Conservation (phyloP, 2,113 vertebrate genomes). For the Leptobrachium ailaonicum region DNA sequence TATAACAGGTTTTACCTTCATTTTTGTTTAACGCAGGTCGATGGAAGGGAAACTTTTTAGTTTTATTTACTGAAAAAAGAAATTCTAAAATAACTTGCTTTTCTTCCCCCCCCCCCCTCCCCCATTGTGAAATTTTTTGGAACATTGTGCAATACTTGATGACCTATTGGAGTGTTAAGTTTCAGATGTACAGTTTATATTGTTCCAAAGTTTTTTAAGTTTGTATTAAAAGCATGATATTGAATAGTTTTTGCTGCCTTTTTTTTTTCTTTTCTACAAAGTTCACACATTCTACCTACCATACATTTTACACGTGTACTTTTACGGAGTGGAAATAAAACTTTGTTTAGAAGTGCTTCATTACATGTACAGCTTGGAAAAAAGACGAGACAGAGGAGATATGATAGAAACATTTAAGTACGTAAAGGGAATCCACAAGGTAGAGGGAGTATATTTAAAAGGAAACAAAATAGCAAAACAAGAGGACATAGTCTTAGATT, state of each 20-base stretch:
- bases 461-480: too few species aligned
- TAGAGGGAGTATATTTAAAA: too few species aligned
- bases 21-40: conserved; percentile 50
- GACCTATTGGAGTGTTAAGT: conserved; percentile 76
- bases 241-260: conserved; percentile 29
- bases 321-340: too few species aligned
- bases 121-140: conserved; percentile 76
- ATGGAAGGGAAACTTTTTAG: conserved; percentile 53
- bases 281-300: not conserved
- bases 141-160: conserved; percentile 83
- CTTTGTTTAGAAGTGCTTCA: too few species aligned
- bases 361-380: too few species aligned
- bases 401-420: too few species aligned
- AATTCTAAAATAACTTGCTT: conserved; percentile 31
- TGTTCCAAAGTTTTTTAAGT: conserved; percentile 88
- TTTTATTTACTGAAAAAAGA: conserved; percentile 48
- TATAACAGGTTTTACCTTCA: conserved; percentile 50
- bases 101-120: conserved; percentile 12
- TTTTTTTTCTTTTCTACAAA: not conserved
- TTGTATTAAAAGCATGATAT: conserved; percentile 87
- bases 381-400: too few species aligned
- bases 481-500: too few species aligned
- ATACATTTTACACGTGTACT: too few species aligned
- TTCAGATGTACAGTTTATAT: conserved; percentile 87
- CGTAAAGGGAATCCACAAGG: too few species aligned